These are phyloP conservation scores for Brachypalpus laphriformis DNA, from an alignment of 2,888 invertebrate species.

Conservation along the genomic window DNA sequence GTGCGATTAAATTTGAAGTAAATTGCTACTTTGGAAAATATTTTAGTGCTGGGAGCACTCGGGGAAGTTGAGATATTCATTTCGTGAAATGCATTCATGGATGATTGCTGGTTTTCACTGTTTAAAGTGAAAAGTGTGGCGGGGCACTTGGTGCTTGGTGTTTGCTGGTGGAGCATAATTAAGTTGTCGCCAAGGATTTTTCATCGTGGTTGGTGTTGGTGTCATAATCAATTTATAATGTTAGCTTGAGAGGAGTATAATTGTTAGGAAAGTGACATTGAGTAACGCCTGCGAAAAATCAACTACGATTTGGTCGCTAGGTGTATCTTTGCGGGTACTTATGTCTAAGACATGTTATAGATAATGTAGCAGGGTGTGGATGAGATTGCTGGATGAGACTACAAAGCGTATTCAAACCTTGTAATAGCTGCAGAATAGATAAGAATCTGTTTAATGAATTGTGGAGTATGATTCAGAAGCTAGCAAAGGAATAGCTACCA, in stretches of 20 bases:
- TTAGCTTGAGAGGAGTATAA: neutral
- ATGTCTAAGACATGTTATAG: no score
- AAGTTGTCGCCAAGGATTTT: constrained; percentile 65
- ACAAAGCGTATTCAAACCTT: no score
- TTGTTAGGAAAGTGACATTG: neutral
- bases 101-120: constrained; percentile 59
- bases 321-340: no score
- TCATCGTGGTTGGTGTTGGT: constrained; percentile 17
- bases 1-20: constrained; percentile 64
- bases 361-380: no score
- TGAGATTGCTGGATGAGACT: no score
- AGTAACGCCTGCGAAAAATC: neutral
- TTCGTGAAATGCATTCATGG: constrained; percentile 62
- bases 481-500: no score
- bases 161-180: constrained; percentile 50
- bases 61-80: constrained; percentile 63
- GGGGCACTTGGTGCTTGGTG: constrained; percentile 11
- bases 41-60: constrained; percentile 55
- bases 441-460: no score
- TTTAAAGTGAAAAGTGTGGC: constrained; percentile 32
- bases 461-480: no score
- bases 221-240: constrained; percentile 53
- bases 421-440: no score
- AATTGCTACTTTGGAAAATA: constrained; percentile 70
- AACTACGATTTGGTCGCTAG: neutral